Evolutionary conservation across 2,888 invertebrate genomes (phyloP), one percentile per base, ranked within the genome.

Genomic region (Brachynemurus nebulosus): DNA sequence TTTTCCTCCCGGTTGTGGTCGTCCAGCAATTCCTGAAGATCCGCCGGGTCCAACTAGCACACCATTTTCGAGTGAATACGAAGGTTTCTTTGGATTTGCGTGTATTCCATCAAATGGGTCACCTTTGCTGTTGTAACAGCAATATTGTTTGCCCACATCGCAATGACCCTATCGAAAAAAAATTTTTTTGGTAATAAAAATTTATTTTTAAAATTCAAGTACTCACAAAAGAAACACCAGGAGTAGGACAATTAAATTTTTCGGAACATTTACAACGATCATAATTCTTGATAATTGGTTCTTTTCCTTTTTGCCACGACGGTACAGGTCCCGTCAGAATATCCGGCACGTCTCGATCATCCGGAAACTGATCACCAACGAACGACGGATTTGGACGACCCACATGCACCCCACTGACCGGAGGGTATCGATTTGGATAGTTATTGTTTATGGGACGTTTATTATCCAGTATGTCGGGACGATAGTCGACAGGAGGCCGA

Each of bases 61-160:
- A 1, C 60, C 60, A 53, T 63, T 61, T 51, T 65, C 57, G 2
- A 56, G 55, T 2, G 62, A 61, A 50, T 66, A 60, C 8, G 58
- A 51, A 1, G 63, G 64, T 35, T 58, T 53, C 30, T 54, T 55
- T 1, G 65, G 64, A 14, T 56, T 42, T n/a, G n/a, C n/a, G 3
- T 60, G 58, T 11, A 60, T 58, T 14, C 51, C 43, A 2, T 57
- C 61, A 9, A 57, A 41, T 6, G 50, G 48, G 23, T 47, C 37
- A 7, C 45, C 40, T 38, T 58, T 55, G 4, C 55, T 57, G 45
- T 70, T 70, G 60, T 70, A 76, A 55, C 80, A 80, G 56, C 80
- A 80, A 48, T 79, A 71, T 50, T 68, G 71, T 57, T 76, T 76
- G 7, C 75, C 76, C 0, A 62, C 61, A 21, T 76, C 75, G 53